Percentiles rank a stretch among this genome's conserved stretches.
phyloP scores from a whole-genome alignment of 2,888 invertebrate genomes.

The Caenorhabditis afra region DNA sequence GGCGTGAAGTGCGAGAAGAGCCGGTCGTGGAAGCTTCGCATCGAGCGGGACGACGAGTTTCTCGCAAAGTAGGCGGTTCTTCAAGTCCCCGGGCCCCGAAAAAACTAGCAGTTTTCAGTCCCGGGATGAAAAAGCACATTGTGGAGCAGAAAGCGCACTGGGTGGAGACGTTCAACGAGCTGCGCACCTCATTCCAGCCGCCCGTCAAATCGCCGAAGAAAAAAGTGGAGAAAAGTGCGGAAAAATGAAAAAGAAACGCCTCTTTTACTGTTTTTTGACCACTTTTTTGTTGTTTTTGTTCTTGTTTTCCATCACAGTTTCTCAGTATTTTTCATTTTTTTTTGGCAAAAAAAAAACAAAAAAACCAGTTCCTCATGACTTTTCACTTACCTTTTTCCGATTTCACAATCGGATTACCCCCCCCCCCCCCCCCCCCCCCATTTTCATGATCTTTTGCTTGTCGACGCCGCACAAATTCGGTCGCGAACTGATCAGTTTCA shows the following conservation, averaged over 20 bases:
- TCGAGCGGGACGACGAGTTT: slow-evolving; percentile 51
- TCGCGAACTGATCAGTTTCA: slow-evolving; percentile 37
- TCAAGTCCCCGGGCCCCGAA: no score
- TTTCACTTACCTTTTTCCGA: neutral
- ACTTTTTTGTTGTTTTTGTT: neutral
- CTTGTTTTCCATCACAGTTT: slow-evolving; percentile 11
- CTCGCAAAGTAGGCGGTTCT: slow-evolving; percentile 41
- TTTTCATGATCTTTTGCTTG: slow-evolving; percentile 8
- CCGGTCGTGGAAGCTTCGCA: slow-evolving; percentile 61
- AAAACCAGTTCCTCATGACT: neutral
- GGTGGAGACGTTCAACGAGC: slow-evolving; percentile 27
- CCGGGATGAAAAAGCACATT: slow-evolving; percentile 34
- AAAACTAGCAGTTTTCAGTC: slow-evolving; percentile 34
- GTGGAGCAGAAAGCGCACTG: slow-evolving; percentile 53
- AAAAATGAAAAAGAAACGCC: neutral
- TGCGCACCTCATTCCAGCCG: slow-evolving; percentile 16
- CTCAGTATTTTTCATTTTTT: neutral
- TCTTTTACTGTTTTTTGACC: neutral
- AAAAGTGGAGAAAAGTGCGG: neutral
- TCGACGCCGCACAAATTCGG: neutral
- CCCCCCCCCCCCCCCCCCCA: neutral
- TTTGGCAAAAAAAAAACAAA: neutral
- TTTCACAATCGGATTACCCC: neutral
- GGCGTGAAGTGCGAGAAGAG: slow-evolving; percentile 44
- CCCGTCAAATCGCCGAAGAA: slow-evolving; percentile 18